A percentile compares a stretch with the other conserved stretches of the same genome.
phyloP scores from a whole-genome alignment of 2,797 vertebrate species.

The Rhinophrynus dorsalis region DNA sequence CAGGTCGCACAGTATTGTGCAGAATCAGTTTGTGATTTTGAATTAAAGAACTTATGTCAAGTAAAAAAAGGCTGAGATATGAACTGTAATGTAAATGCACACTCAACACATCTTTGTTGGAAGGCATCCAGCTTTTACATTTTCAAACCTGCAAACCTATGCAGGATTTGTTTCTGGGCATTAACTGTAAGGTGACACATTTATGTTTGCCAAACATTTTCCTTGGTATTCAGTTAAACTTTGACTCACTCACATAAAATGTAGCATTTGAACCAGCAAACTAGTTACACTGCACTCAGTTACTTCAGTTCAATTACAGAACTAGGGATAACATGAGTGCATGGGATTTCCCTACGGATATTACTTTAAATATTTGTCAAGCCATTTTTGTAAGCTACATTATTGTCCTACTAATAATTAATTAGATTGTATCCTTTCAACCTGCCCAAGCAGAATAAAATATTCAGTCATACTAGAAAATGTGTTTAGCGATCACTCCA shows the following conservation, averaged over 20 bases:
- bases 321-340: not conserved
- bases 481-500: too few relatives aligned
- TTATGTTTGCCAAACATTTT: constrained; percentile 38
- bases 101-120: constrained; percentile 23
- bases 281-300: not conserved
- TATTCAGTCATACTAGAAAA: too few relatives aligned
- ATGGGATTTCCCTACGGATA: too few relatives aligned
- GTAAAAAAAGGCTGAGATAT: not conserved
- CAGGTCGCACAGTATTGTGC: too few relatives aligned
- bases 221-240: constrained; percentile 26
- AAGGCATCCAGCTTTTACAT: constrained; percentile 25
- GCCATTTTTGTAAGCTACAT: not conserved
- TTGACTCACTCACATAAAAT: constrained; percentile 17
- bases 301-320: not conserved
- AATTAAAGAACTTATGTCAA: not conserved
- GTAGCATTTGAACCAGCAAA: not conserved
- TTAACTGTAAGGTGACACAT: constrained; percentile 28
- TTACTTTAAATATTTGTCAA: too few relatives aligned
- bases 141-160: constrained; percentile 38
- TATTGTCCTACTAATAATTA: too few relatives aligned
- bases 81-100: not conserved
- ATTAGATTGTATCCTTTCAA: too few relatives aligned
- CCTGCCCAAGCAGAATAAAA: too few relatives aligned
- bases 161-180: constrained; percentile 27
- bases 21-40: too few relatives aligned